Percentiles rank a stretch among this genome's conserved stretches.
Conservation (phyloP, 2,797 vertebrate genomes). For the Paratrypauchen microcephalus region DNA sequence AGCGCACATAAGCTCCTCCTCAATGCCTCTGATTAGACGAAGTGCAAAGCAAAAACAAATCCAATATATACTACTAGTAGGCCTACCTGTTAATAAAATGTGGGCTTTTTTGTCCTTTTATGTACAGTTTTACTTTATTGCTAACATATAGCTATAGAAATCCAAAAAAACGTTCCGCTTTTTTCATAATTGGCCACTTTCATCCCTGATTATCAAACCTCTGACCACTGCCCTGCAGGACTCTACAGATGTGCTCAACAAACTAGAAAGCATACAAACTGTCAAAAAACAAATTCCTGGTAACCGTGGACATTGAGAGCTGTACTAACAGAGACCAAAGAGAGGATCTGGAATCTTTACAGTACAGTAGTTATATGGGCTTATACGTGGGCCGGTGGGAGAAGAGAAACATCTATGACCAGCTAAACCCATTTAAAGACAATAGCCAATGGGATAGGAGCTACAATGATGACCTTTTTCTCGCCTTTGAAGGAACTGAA, state of each 20-base stretch:
- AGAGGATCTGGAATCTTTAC: background rate
- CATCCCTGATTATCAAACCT: no score
- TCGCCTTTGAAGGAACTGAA: background rate
- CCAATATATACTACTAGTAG: no score
- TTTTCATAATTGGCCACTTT: no score
- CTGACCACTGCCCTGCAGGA: background rate
- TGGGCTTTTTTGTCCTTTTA: no score
- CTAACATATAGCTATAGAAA: no score
- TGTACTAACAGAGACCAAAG: background rate
- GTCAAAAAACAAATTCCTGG: background rate
- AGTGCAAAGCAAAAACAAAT: no score
- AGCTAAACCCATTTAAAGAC: background rate
- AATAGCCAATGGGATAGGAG: background rate
- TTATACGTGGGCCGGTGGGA: background rate
- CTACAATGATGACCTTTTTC: background rate
- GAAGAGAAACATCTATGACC: background rate
- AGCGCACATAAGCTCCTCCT: no score
- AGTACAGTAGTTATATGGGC: background rate
- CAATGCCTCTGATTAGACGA: no score
- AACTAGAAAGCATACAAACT: background rate
- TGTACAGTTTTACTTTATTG: no score
- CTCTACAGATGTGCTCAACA: background rate
- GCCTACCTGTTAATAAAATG: no score
- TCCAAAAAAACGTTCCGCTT: no score
- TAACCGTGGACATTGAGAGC: background rate